Base-by-base conservation (phyloP, 2,797 vertebrate genomes). In the Mormyrops attenuatus region DNA sequence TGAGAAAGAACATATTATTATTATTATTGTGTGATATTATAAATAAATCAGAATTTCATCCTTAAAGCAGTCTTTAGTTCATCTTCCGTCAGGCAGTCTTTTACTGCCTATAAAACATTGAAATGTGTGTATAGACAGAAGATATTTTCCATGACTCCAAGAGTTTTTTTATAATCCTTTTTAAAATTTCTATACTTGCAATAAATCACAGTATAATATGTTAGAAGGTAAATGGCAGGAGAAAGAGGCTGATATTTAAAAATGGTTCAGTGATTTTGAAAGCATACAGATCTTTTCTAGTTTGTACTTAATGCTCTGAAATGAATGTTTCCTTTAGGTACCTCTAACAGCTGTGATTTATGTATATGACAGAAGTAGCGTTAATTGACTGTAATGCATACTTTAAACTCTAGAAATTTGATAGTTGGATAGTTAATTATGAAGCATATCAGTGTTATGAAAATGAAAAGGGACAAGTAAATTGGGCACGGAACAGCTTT, bases 21-120 rank as follows among this genome's bases (percentile, higher is more conserved):
- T 53, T 44, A 41, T 87, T 87, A 87, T n/a, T n/a, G n/a, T 17
- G 53, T 87, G 60, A 57, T 87, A 55, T 41, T 87, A 55, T 87
- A 57, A n/a, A 87, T 60, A 41, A 30, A 53, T 49, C 34, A 13
- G 34, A 87, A 6, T 55, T 87, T 60, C 11, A 11, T 87, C 26
- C 15, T 55, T 20, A 60, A 26, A 3, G 34, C 85, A 87, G 53
- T 26, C 50, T 41, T n/a, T 15, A n/a, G 17, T 57, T 57, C 6
- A 87, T 87, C 15, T 8, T 87, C 20, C 47, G 41, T 22, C 87
- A 20, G 26, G 53, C 85, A 55, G 50, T 38, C 34, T 55, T 87
- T 53, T 30, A 66, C 57, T 63, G 17, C 20, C 20, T 13, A 85
- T 84, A 66, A 50, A 85, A 47, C 57, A 69, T 47, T 7, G 44